Conservation (phyloP, 37 sponge, comb jelly and placozoan genomes). For the Geodia barretti region DNA sequence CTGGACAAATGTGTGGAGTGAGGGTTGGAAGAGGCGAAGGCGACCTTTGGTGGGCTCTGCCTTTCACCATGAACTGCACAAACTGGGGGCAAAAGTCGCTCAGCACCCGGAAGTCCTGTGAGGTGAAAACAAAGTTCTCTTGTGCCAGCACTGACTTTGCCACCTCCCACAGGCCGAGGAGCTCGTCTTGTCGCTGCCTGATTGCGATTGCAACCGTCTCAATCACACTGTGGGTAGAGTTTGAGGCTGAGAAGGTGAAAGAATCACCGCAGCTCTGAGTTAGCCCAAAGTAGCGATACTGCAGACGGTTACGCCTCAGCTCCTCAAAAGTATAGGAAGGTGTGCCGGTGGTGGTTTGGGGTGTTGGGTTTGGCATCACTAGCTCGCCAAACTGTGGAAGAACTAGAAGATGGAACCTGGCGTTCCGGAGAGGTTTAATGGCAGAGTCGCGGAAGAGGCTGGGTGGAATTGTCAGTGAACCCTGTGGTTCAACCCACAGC, state of each 20-base stretch:
- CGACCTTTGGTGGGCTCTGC: slow-evolving; percentile 2
- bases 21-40: slow-evolving; percentile 8
- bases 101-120: neutral
- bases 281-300: slow-evolving; percentile 4
- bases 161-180: neutral
- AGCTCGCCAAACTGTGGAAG: slow-evolving; percentile 38
- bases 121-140: slow-evolving; percentile 9
- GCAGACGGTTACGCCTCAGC: neutral
- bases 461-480: neutral
- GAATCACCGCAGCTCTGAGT: slow-evolving; percentile 16
- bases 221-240: neutral
- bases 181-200: neutral
- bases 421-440: neutral
- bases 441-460: slow-evolving; percentile 6
- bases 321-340: slow-evolving; percentile 16
- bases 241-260: slow-evolving; percentile 5
- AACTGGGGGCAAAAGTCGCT: slow-evolving; percentile 39
- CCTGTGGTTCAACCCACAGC: slow-evolving; percentile 4
- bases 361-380: neutral
- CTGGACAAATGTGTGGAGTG: slow-evolving; percentile 1
- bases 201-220: slow-evolving; percentile 22
- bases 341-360: neutral
- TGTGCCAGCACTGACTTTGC: neutral
- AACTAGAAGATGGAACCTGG: neutral
- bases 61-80: slow-evolving; percentile 4